phyloP scores from a whole-genome alignment of 64 coral and sea anemone genomes.

The Astreopora myriophthalma region DNA sequence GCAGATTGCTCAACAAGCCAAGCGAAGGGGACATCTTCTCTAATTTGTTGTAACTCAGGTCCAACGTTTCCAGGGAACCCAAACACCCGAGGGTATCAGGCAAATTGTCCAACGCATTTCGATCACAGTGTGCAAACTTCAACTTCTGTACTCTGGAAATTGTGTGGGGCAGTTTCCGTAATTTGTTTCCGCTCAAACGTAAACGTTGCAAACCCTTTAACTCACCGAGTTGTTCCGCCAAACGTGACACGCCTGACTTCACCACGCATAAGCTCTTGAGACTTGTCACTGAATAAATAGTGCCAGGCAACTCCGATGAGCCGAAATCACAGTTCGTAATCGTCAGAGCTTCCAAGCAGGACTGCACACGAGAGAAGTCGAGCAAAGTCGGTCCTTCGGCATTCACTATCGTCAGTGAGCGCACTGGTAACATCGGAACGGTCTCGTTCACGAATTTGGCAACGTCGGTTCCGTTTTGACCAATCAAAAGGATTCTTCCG shows the following conservation, averaged over 20 bases:
- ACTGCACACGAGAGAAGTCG: slow-evolving; percentile 71
- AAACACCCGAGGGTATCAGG: slow-evolving; percentile 84
- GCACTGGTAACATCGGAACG: slow-evolving; percentile 64
- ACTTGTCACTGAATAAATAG: slow-evolving; percentile 65
- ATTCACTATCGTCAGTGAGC: slow-evolving; percentile 68
- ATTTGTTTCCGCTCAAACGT: slow-evolving; percentile 74
- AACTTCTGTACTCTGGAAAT: slow-evolving; percentile 81
- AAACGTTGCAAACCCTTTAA: slow-evolving; percentile 70
- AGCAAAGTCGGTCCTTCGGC: slow-evolving; percentile 52
- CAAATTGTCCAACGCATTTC: slow-evolving; percentile 69
- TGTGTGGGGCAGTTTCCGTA: slow-evolving; percentile 76
- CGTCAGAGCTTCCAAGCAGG: slow-evolving; percentile 62
- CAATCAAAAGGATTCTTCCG: slow-evolving; percentile 78
- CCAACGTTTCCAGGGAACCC: slow-evolving; percentile 63
- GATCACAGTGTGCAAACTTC: slow-evolving; percentile 68
- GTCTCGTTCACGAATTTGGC: slow-evolving; percentile 79
- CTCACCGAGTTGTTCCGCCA: slow-evolving; percentile 64
- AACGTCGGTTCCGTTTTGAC: slow-evolving; percentile 86
- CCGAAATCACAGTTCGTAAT: slow-evolving; percentile 86
- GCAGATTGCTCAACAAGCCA: slow-evolving; percentile 78
- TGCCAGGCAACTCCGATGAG: slow-evolving; percentile 65
- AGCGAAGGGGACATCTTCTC: slow-evolving; percentile 81
- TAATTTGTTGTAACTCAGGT: slow-evolving; percentile 75
- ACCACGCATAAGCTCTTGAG: slow-evolving; percentile 66
- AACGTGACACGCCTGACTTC: slow-evolving; percentile 31